Conservation (phyloP, 2,888 invertebrate genomes). For the Strigamia transsilvanica region DNA sequence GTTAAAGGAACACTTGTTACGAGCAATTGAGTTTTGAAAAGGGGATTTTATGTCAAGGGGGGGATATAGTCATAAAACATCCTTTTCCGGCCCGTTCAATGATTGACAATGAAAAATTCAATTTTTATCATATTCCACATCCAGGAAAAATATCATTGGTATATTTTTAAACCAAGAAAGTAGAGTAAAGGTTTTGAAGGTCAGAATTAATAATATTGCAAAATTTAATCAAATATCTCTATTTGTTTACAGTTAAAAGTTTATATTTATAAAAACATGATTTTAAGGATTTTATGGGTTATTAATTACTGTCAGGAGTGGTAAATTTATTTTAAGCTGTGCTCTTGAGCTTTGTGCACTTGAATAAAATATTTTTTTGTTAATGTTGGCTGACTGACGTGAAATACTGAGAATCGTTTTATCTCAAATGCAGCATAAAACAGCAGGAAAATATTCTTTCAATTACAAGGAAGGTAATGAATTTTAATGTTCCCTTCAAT, state of each 20-base stretch:
- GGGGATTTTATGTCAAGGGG: slow-evolving; percentile 36
- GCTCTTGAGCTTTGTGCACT: neutral
- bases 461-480: slow-evolving; percentile 18
- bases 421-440: slow-evolving; percentile 10
- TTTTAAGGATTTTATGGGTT: neutral
- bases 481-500: neutral
- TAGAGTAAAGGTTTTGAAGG: neutral
- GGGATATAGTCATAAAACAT: slow-evolving; percentile 2
- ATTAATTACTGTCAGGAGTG: neutral
- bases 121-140: neutral
- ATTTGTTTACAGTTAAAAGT: neutral
- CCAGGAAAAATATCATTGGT: slow-evolving; percentile 3
- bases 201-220: neutral
- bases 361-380: slow-evolving; percentile 11
- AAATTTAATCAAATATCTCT: neutral
- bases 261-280: too few relatives aligned
- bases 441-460: neutral
- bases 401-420: slow-evolving; percentile 31
- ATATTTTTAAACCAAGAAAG: too few relatives aligned
- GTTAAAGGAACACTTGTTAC: slow-evolving; percentile 17
- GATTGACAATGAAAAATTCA: neutral
- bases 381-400: neutral
- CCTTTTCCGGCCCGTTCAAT: slow-evolving; percentile 11
- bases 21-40: slow-evolving; percentile 22
- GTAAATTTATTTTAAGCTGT: neutral